Conservation (phyloP, 2,797 vertebrate genomes). For the Champsocephalus gunnari region DNA sequence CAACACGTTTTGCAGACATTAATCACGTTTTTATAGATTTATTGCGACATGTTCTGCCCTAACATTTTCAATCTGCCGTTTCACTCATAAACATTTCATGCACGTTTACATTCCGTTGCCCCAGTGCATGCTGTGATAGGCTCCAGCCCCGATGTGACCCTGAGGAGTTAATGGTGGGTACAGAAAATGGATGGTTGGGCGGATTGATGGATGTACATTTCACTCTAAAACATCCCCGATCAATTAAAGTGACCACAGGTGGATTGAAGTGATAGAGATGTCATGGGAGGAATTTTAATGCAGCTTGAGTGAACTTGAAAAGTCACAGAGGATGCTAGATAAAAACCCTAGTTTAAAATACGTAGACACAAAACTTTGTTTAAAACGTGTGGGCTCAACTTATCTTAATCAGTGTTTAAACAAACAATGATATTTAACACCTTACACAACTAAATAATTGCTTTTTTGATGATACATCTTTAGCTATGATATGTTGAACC, state of each 20-base stretch:
- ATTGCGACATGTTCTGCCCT: constrained; percentile 10
- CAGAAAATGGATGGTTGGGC: constrained; percentile 20
- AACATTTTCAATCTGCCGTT: constrained; percentile 11
- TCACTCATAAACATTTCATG: constrained; percentile 35
- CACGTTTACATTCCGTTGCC: constrained; percentile 1
- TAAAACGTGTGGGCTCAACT: background rate
- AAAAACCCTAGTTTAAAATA: background rate
- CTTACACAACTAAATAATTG: background rate
- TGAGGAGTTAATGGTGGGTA: background rate
- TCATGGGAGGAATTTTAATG: constrained; percentile 40
- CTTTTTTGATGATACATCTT: background rate
- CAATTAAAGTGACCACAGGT: constrained; percentile 51
- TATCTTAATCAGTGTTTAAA: no score
- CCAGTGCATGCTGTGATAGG: constrained; percentile 36
- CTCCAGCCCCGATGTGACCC: constrained; percentile 12
- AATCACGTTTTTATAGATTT: constrained; percentile 23
- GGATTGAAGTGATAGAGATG: constrained; percentile 24
- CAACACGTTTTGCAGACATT: constrained; percentile 24
- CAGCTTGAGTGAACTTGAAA: background rate
- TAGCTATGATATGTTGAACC: background rate
- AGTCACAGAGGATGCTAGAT: background rate
- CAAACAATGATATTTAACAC: no score
- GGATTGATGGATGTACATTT: constrained; percentile 37
- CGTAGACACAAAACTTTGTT: no score
- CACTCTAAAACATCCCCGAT: constrained; percentile 35